These are phyloP conservation scores for Euclidia mi DNA, from an alignment of 2,888 invertebrate genomes.

Conservation along the genomic window DNA sequence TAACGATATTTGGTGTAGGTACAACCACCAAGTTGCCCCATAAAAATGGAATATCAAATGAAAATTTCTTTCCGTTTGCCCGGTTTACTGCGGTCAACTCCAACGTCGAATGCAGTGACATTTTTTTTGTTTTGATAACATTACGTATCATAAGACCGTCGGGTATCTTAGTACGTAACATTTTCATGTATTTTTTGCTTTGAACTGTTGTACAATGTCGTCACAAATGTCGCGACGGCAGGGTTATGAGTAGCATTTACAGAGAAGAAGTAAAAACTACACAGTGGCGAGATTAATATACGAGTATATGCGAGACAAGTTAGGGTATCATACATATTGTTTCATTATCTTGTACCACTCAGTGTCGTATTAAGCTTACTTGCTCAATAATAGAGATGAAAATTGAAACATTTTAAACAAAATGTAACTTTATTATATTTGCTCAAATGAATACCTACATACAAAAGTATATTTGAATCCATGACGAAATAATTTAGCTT, in stretches of 20 bases:
- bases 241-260: slow-evolving; percentile 33
- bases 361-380: no score
- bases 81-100: slow-evolving; percentile 69
- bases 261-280: slow-evolving; percentile 30
- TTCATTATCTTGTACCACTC: slow-evolving; percentile 9
- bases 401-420: no score
- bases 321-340: slow-evolving; percentile 19
- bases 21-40: slow-evolving; percentile 60
- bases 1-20: slow-evolving; percentile 58
- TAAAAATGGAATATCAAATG: slow-evolving; percentile 79
- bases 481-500: no score
- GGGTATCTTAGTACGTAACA: slow-evolving; percentile 30
- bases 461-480: no score
- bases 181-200: slow-evolving; percentile 26
- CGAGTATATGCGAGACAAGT: slow-evolving; percentile 11
- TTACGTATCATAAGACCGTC: slow-evolving; percentile 18
- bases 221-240: slow-evolving; percentile 22
- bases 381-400: no score
- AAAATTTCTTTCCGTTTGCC: slow-evolving; percentile 73
- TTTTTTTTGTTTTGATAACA: slow-evolving; percentile 36
- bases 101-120: slow-evolving; percentile 58
- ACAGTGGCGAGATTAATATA: slow-evolving; percentile 41
- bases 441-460: no score
- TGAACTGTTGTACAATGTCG: slow-evolving; percentile 20
- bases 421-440: no score